These are phyloP conservation scores for Prosapia bicincta DNA, from an alignment of 2,888 invertebrate genomes.

Conservation along the genomic window DNA sequence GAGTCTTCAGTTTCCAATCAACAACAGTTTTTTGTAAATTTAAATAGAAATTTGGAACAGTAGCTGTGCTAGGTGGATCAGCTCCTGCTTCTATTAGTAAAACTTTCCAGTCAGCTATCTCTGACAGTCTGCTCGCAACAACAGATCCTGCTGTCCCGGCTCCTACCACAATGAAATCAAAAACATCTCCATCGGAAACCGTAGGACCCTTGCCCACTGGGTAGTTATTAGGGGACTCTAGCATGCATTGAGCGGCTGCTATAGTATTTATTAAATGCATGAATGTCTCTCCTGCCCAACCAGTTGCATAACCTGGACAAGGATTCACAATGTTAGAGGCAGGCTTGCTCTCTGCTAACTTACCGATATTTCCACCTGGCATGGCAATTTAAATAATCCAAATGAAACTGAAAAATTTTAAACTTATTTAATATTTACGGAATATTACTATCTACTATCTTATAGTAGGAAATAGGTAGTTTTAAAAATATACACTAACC, in stretches of 20 bases:
- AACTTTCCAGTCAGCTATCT: constrained; percentile 49
- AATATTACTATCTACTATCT: too few species aligned
- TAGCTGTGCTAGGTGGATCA: constrained; percentile 48
- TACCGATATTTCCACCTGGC: neutral
- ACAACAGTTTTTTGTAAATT: constrained; percentile 41
- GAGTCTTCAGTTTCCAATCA: constrained; percentile 51
- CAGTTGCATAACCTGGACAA: constrained; percentile 39
- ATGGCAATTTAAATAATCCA: too few species aligned
- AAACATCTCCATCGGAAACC: constrained; percentile 41
- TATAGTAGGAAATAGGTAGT: too few species aligned
- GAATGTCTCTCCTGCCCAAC: constrained; percentile 52
- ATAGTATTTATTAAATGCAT: constrained; percentile 56
- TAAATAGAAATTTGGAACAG: constrained; percentile 46
- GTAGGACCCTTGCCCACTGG: constrained; percentile 49
- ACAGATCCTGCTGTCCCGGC: constrained; percentile 52
- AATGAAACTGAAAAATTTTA: too few species aligned
- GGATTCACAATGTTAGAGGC: constrained; percentile 13
- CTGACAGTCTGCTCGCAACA: constrained; percentile 50
- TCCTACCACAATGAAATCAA: constrained; percentile 43
- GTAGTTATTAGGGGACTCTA: constrained; percentile 52
- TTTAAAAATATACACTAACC: too few species aligned
- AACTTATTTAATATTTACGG: too few species aligned
- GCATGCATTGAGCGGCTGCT: constrained; percentile 56
- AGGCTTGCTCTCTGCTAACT: neutral
- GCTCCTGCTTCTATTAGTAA: constrained; percentile 55